A percentile compares a stretch with the other conserved stretches of the same genome.
Evolutionary conservation across 2,113 vertebrate genomes (phyloP).

Genomic region (Mystacornis crossleyi): DNA sequence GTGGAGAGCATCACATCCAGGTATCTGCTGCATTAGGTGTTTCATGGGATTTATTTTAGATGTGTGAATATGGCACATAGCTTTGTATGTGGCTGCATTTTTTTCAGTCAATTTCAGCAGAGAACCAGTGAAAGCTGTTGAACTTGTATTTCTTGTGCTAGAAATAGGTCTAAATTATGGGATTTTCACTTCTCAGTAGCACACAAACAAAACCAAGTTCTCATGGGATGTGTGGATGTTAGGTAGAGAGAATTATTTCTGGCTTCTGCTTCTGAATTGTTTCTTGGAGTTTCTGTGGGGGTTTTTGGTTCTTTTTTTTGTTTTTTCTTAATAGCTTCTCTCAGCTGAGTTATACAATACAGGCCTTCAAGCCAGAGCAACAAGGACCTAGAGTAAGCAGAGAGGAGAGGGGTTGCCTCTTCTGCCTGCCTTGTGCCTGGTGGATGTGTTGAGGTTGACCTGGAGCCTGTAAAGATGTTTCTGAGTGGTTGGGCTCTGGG

Average conservation of each 20-base stretch:
- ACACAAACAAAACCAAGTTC: not conserved
- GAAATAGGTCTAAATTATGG: not conserved
- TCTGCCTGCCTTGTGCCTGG: not conserved
- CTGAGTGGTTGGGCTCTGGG: not conserved
- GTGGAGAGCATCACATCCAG: not conserved
- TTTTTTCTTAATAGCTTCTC: not conserved
- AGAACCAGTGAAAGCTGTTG: not conserved
- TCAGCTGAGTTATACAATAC: not conserved
- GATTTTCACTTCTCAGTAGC: not conserved
- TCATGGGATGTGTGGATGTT: rapidly evolving
- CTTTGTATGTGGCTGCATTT: not conserved
- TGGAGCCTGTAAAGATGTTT: not conserved
- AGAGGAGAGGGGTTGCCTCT: not conserved
- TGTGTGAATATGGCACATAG: not conserved
- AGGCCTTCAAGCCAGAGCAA: not conserved
- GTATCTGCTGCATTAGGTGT: not conserved
- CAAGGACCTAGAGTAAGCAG: not conserved
- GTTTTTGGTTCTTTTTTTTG: not conserved
- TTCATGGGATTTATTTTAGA: not conserved
- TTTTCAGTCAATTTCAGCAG: not conserved
- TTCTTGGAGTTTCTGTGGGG: not conserved
- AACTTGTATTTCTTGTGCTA: not conserved
- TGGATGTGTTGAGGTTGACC: not conserved
- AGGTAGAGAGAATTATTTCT: not conserved
- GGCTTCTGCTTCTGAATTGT: not conserved